phyloP scores from a whole-genome alignment of 1,140 invertebrate genomes.

The Aphaenogaster rudis region DNA sequence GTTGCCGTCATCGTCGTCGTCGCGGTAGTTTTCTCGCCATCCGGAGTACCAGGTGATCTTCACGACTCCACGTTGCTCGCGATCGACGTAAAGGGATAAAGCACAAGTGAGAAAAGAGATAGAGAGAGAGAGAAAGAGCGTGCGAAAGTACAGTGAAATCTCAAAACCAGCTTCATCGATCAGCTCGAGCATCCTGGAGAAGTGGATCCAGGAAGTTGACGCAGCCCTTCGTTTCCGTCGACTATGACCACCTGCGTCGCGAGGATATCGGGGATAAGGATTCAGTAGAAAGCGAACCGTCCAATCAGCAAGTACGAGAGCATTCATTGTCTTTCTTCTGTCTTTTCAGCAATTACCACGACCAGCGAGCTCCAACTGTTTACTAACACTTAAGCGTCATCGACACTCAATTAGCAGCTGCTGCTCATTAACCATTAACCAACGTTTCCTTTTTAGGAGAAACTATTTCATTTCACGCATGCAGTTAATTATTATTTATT shows the following conservation, averaged over 20 bases:
- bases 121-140: neutral
- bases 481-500: neutral
- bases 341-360: neutral
- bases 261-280: slow-evolving; percentile 18
- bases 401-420: neutral
- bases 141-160: neutral
- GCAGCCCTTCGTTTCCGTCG: slow-evolving; percentile 8
- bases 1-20: neutral
- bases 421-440: neutral
- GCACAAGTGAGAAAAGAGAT: slow-evolving; percentile 8
- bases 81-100: neutral
- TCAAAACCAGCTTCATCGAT: neutral
- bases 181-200: too few relatives aligned
- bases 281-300: slow-evolving; percentile 19
- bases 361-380: neutral
- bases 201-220: slow-evolving; percentile 32
- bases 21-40: neutral
- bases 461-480: neutral
- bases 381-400: neutral
- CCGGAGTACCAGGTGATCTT: neutral
- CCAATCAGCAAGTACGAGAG: slow-evolving; percentile 18
- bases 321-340: neutral
- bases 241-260: slow-evolving; percentile 29
- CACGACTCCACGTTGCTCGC: neutral
- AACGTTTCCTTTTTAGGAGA: neutral